Conservation (phyloP, 2,888 invertebrate species). For the Aporophyla lueneburgensis region DNA sequence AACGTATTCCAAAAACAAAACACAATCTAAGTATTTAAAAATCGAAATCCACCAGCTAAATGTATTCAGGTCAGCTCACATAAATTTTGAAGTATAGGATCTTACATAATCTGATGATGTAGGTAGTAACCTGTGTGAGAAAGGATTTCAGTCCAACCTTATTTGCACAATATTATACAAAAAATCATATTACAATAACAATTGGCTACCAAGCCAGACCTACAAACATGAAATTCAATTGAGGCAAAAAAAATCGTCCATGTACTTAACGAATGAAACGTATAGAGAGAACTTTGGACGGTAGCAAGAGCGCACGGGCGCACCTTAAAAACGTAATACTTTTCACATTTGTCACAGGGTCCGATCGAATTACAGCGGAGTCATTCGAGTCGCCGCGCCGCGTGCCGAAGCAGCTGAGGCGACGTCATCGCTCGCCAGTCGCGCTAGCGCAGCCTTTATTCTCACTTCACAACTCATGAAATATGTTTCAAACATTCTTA, state of each 20-base stretch:
- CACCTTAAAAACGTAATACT: constrained; percentile 81
- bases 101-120: not conserved
- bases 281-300: constrained; percentile 52
- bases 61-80: not conserved
- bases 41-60: not conserved
- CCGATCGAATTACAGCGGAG: constrained; percentile 82
- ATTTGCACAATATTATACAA: constrained; percentile 3
- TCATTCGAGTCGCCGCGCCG: constrained; percentile 82
- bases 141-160: not conserved
- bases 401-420: constrained; percentile 78
- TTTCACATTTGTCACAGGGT: constrained; percentile 85
- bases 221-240: constrained; percentile 38
- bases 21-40: not conserved
- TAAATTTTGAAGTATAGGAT: not conserved
- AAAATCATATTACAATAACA: constrained; percentile 14
- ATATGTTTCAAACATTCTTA: constrained; percentile 61
- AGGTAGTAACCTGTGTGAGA: not conserved
- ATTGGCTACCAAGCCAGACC: constrained; percentile 7
- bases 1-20: not conserved
- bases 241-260: constrained; percentile 13
- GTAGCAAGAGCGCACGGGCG: constrained; percentile 61
- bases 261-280: constrained; percentile 38
- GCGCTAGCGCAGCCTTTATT: constrained; percentile 59
- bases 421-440: constrained; percentile 74
- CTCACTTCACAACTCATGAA: constrained; percentile 63